Base-by-base conservation (phyloP, 2,888 invertebrate genomes). In the Strigamia crassipes region DNA sequence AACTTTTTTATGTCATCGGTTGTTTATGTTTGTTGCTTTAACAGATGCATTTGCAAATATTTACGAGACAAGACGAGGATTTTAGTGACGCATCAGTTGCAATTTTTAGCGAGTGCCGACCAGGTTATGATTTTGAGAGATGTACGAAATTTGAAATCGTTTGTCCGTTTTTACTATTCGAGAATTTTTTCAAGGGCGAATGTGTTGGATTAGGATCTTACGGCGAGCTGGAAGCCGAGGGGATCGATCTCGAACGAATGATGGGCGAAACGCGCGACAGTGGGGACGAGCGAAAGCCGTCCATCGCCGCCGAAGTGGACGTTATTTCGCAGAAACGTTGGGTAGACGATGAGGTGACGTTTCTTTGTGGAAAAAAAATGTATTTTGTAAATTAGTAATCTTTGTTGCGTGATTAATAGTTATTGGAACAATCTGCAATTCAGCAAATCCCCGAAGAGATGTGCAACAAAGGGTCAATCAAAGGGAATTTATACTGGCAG, bases 401-500 rank as follows among this genome's bases (percentile, higher is more conserved):
- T 27, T 27, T 31, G 27, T 27, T 8, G 1, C 31, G 31, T 15
- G 13, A 31, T 13, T 3, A 18, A 5, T 31, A 73, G 73, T 13
- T 31, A 13, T 31, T 31, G 27, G 31, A 73, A 27, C 27, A 31
- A 1, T 1, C n/a, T 2, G 31, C 12, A 23, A 13, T 21, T 13
- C 12, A 78, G 23, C 9, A 41, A 42, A 31, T 78, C 12, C 78
- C 38, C 13, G 66, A 81, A 38, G 81, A 81, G 66, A 31, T 21
- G 23, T 1, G 18, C 3, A 13, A 10, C 10, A 31, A 38, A 38
- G 81, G 81, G 1, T 66, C 41, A 4, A 87, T 90, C 0, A 89
- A 92, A 0, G 89, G 90, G 66, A 89, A 90, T 0, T 89, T 93
- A 41, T 95, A 94, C 86, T 86, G 88, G 86, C 89, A 91, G 84